Percentiles rank a stretch among this genome's conserved stretches.
phyloP scores from a whole-genome alignment of 2,113 vertebrate species.

The Tragulus kanchil region DNA sequence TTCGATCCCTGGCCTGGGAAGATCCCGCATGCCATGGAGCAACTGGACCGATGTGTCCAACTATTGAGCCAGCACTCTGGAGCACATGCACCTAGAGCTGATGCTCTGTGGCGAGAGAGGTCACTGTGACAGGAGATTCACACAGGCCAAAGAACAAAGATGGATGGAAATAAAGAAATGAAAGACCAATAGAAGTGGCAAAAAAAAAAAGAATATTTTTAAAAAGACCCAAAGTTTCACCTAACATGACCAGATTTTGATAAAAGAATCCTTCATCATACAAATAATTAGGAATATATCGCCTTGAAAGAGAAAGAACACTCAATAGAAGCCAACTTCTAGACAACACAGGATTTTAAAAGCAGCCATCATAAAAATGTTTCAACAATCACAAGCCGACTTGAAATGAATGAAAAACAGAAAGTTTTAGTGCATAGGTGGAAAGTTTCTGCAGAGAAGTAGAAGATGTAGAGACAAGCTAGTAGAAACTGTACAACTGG shows the following conservation, averaged over 20 bases:
- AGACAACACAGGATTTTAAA: background rate
- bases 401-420: background rate
- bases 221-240: background rate
- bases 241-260: background rate
- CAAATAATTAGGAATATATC: background rate
- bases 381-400: no score
- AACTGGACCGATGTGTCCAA: no score
- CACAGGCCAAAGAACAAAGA: no score
- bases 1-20: no score
- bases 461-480: background rate
- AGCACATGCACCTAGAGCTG: no score
- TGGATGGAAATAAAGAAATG: no score
- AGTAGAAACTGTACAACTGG: background rate
- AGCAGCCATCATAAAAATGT: background rate
- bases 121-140: no score
- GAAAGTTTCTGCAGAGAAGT: background rate
- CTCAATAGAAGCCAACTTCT: rapidly evolving
- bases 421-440: background rate
- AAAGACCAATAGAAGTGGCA: no score
- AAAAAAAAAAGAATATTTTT: background rate
- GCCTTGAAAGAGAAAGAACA: background rate
- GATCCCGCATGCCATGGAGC: no score
- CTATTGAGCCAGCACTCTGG: no score
- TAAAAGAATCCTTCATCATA: background rate
- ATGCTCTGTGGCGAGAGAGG: no score